Percentiles rank a stretch among this genome's conserved stretches.
phyloP scores from a whole-genome alignment of 2,797 vertebrate genomes.

The Cercopithecus petaurista region DNA sequence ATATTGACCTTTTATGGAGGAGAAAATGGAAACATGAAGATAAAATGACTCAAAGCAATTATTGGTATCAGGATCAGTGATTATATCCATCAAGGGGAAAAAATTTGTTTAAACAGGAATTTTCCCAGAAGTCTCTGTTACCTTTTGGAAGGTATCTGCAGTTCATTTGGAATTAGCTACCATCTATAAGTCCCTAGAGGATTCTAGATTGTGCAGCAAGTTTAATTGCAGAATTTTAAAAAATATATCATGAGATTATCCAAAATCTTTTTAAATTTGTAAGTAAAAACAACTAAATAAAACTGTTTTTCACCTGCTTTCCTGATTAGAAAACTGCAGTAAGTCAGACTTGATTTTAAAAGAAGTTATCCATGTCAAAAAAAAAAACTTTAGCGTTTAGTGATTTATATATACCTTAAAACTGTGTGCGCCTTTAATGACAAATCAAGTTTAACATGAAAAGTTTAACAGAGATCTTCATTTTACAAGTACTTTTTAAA shows the following conservation, averaged over 20 bases:
- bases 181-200: neutral
- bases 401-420: slow-evolving; percentile 19
- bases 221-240: neutral
- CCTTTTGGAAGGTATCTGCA: neutral
- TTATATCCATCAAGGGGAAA: neutral
- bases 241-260: neutral
- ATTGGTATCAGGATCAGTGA: neutral
- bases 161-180: neutral
- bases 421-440: slow-evolving; percentile 33
- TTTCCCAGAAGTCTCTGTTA: neutral
- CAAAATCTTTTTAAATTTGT: neutral
- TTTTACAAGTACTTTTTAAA: slow-evolving; percentile 51
- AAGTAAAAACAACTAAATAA: slow-evolving; percentile 39
- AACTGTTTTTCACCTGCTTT: slow-evolving; percentile 22
- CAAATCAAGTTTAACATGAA: slow-evolving; percentile 40
- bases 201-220: neutral
- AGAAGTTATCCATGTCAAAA: neutral
- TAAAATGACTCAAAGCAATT: neutral
- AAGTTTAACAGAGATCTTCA: slow-evolving; percentile 49
- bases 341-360: slow-evolving; percentile 40
- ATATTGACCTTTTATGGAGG: neutral
- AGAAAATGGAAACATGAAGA: neutral
- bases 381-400: neutral
- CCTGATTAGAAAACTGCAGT: slow-evolving; percentile 5
- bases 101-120: slow-evolving; percentile 17